Base-by-base conservation (phyloP, 1,140 invertebrate species). In the Metopolophium dirhodum region DNA sequence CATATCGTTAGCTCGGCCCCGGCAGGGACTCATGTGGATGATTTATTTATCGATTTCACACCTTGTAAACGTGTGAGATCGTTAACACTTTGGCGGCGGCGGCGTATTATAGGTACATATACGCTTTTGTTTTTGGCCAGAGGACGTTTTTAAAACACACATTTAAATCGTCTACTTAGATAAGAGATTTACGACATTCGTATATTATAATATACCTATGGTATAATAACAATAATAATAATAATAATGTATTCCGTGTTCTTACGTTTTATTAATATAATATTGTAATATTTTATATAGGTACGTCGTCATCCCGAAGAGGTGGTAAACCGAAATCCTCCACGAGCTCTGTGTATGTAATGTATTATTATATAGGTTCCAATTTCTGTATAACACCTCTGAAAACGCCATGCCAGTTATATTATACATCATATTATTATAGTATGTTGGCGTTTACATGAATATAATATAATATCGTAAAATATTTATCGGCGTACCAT, bases 151-250 rank as follows among this genome's bases (percentile, higher is more conserved):
- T 86, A 86, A 86, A 86, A 86, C 85, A 86, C 41, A 86, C 85
- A 86, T 86, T 86, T 86, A 86, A 49, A 86, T 86, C 85, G 85
- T 86, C 85, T 86, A 86, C 85, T 30, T 86, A 86, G 85, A 86
- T 86, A 47, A 86, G 85, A 86, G 85, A 86, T 86, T 86, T 86
- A 86, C 85, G 85, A 47, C 85, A n/a, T 86, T 86, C 45, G 26
- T 86, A 49, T n/a, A 30, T 26, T 45, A 86, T 47, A 30, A 22
- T 20, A 11, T 54, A 54, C 49, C 11, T 22, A 85, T 22, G 2
- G 8, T 41, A 85, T 45, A 85, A 41, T 85, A 47, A 86, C 23
- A 86, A 86, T 86, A 86, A 83, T 83, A 86, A 86, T 86, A 86
- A 83, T 83, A 83, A 83, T 83, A 41, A 83, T 83, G 30, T 77